phyloP scores from a whole-genome alignment of 2,888 invertebrate species.

The Yponomeuta sedellus region DNA sequence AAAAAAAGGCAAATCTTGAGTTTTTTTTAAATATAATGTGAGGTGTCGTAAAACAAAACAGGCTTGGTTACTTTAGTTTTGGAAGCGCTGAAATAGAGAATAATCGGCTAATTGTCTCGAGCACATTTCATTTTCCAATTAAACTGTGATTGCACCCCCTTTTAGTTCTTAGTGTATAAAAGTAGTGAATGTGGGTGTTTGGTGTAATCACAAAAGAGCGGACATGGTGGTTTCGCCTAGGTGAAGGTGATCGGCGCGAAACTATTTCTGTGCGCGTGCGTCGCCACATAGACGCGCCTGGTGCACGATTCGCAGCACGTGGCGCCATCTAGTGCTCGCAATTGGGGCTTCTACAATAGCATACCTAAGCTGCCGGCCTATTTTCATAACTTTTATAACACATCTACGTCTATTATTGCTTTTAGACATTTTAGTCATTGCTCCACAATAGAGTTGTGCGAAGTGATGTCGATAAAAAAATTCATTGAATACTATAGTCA shows the following conservation, averaged over 20 bases:
- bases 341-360: conserved; percentile 38
- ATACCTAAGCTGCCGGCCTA: conserved; percentile 63
- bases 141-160: not conserved
- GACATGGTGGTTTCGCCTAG: conserved; percentile 44
- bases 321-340: conserved; percentile 63
- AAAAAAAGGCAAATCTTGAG: no score
- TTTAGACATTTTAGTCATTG: not conserved
- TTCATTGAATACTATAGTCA: not conserved
- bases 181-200: not conserved
- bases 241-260: conserved; percentile 67
- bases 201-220: conserved; percentile 39
- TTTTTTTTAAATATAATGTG: no score
- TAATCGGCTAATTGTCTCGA: not conserved
- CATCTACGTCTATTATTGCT: conserved; percentile 35
- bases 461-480: not conserved
- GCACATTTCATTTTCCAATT: not conserved
- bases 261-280: conserved; percentile 70
- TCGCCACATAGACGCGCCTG: conserved; percentile 26
- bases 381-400: conserved; percentile 46
- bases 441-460: conserved; percentile 17
- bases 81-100: not conserved
- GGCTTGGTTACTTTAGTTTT: no score
- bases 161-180: not conserved
- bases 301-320: conserved; percentile 27
- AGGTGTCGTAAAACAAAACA: no score